Percentiles rank a stretch among this genome's conserved stretches.
These are phyloP conservation scores for Eriocheir sinensis DNA, from an alignment of 1,140 invertebrate species.

Conservation along the genomic window DNA sequence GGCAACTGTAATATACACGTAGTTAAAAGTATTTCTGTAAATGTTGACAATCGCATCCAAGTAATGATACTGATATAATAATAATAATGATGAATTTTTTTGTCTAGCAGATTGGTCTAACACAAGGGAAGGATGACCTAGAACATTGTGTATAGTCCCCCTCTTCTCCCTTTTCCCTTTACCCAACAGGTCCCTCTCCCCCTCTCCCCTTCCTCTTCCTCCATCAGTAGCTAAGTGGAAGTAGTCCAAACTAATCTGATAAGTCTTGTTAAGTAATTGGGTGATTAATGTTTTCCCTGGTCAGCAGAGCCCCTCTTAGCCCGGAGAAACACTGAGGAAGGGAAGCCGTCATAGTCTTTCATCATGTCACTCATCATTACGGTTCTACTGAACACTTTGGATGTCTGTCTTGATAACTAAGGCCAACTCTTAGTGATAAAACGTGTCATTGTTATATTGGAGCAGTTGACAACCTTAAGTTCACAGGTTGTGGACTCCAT, in stretches of 20 bases:
- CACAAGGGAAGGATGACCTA: not conserved
- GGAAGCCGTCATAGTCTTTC: not conserved
- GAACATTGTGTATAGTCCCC: not conserved
- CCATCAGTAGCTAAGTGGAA: slow-evolving; percentile 10
- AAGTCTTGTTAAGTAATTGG: slow-evolving; percentile 17
- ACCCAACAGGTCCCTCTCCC: not conserved
- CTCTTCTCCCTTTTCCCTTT: not conserved
- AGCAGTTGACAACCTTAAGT: not conserved
- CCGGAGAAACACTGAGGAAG: not conserved
- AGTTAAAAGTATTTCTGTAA: not conserved
- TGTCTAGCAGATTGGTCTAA: not conserved
- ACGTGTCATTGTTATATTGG: not conserved
- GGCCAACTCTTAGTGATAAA: not conserved
- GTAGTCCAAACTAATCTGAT: slow-evolving; percentile 15
- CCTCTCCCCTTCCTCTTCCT: too few species aligned
- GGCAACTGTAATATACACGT: not conserved
- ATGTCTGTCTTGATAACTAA: slow-evolving; percentile 8
- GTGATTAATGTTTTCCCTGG: slow-evolving; percentile 5
- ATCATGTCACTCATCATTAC: not conserved
- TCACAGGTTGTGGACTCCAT: not conserved
- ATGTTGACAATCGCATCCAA: not conserved
- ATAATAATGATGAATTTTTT: not conserved
- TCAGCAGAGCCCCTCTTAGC: slow-evolving; percentile 9
- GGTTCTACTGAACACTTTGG: not conserved
- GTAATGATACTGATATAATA: not conserved